Evolutionary conservation across 2,888 invertebrate genomes (phyloP).

Genomic region (Coleophora deauratella): DNA sequence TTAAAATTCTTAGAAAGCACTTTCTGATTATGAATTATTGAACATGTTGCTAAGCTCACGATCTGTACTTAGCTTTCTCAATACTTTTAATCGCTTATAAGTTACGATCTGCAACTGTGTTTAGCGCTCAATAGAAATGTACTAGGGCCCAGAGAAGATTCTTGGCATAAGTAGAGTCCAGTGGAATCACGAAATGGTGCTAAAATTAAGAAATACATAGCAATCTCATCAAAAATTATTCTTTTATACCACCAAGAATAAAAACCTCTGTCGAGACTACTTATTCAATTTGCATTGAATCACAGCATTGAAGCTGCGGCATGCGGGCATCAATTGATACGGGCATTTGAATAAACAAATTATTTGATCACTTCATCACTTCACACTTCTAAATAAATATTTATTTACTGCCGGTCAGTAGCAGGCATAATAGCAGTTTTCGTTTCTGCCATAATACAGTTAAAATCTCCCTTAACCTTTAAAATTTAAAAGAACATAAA

Average conservation of each 20-base stretch:
- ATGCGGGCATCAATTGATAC: constrained; percentile 41
- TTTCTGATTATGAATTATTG: constrained; percentile 6
- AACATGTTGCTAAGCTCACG: constrained; percentile 5
- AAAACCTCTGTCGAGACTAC: constrained; percentile 14
- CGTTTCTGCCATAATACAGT: not conserved
- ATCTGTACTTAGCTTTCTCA: not conserved
- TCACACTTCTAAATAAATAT: constrained; percentile 25
- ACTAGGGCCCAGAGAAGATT: no score
- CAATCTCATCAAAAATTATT: no score
- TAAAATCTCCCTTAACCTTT: no score
- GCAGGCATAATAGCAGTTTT: constrained; percentile 5
- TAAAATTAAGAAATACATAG: no score
- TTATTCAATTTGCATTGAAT: constrained; percentile 36
- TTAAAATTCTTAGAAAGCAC: constrained; percentile 8
- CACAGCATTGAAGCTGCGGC: constrained; percentile 22
- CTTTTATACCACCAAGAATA: no score
- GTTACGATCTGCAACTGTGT: no score
- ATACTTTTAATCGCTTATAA: no score
- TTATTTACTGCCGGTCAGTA: constrained; percentile 29
- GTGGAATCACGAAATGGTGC: no score
- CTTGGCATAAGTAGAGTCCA: no score
- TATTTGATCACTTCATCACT: constrained; percentile 28
- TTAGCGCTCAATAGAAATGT: no score
- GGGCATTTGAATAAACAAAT: constrained; percentile 40
- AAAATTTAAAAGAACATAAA: no score